Percentiles rank a stretch among this genome's conserved stretches.
phyloP scores from a whole-genome alignment of 1,140 invertebrate genomes.

The Acromyrmex echinatior region DNA sequence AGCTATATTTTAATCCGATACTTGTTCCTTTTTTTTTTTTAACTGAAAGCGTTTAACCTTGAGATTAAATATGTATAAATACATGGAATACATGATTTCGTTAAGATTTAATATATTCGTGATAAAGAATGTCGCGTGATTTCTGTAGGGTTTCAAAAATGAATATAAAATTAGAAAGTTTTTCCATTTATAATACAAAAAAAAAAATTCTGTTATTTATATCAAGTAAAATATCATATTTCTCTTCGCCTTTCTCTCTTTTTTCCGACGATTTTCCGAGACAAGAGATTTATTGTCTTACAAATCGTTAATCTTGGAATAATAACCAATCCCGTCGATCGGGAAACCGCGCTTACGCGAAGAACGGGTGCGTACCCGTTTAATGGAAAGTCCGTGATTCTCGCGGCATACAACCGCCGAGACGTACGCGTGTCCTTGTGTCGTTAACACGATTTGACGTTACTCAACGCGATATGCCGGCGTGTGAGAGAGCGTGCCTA shows the following conservation, averaged over 20 bases:
- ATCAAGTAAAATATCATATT: not conserved
- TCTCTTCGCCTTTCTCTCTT: not conserved
- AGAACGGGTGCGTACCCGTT: conserved; percentile 47
- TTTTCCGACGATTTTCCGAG: not conserved
- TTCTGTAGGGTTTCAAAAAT: not conserved
- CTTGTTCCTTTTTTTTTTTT: not conserved
- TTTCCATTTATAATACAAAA: not conserved
- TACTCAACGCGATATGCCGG: conserved; percentile 68
- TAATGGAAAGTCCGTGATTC: conserved; percentile 66
- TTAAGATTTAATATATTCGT: not conserved
- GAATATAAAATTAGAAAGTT: not conserved
- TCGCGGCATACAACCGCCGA: conserved; percentile 62
- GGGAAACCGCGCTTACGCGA: conserved; percentile 57
- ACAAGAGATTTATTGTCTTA: not conserved
- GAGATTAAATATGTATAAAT: not conserved
- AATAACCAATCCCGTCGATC: conserved; percentile 23
- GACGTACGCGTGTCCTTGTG: conserved; percentile 75
- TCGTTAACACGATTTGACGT: conserved; percentile 78
- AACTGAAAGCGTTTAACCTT: not conserved
- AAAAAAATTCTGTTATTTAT: not conserved
- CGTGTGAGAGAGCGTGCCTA: conserved; percentile 69
- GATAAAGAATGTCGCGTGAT: not conserved
- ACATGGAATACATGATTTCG: not conserved
- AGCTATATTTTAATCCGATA: not conserved
- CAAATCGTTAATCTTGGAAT: not conserved